A percentile compares a stretch with the other conserved stretches of the same genome.
Conservation (phyloP, 2,797 vertebrate genomes). For the Mus caroli region DNA sequence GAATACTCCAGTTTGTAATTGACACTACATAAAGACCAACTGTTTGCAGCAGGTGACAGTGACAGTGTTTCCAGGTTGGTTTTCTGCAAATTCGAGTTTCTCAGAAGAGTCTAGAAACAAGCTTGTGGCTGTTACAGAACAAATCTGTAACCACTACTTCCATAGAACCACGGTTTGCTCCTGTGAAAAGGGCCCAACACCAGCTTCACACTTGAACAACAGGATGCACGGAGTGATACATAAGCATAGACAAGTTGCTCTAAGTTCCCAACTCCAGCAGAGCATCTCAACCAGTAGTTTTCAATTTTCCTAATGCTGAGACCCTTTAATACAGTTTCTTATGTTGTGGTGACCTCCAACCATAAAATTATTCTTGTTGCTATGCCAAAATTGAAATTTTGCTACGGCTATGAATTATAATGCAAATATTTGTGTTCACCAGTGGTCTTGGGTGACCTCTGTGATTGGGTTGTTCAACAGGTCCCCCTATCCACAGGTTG, state of each 20-base stretch:
- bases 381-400: neutral
- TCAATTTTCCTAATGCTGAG: no score
- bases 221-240: neutral
- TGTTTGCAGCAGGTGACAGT: neutral
- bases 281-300: neutral
- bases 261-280: neutral
- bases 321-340: neutral
- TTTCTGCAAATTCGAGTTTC: neutral
- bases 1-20: neutral
- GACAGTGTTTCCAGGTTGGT: neutral
- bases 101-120: neutral
- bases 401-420: neutral
- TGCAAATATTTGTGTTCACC: neutral
- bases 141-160: neutral
- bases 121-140: neutral
- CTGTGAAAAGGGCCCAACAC: neutral
- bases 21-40: neutral
- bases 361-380: neutral
- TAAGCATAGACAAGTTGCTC: neutral
- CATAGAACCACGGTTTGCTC: neutral
- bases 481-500: neutral
- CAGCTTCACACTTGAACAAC: neutral
- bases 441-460: no score
- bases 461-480: neutral
- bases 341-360: neutral